Evolutionary conservation across 1,140 invertebrate genomes (phyloP).

Genomic region (Anastrepha obliqua): DNA sequence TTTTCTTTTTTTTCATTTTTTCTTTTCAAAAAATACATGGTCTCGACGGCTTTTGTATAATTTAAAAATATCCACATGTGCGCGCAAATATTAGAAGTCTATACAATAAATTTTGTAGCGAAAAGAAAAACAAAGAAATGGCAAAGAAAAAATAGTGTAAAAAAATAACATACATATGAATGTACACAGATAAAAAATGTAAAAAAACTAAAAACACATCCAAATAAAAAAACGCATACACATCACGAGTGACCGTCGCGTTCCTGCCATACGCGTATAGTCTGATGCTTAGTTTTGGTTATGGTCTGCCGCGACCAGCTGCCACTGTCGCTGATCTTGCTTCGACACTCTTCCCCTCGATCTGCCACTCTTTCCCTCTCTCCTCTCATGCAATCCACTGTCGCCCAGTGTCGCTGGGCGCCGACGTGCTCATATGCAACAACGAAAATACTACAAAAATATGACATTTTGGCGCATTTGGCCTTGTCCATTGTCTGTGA

Average conservation of each 20-base stretch:
- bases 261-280: neutral
- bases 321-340: neutral
- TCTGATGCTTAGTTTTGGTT: neutral
- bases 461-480: neutral
- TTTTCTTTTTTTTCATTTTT: no score
- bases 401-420: neutral
- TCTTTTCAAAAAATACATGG: neutral
- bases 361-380: neutral
- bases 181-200: neutral
- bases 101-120: neutral
- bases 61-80: constrained; percentile 16
- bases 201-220: neutral
- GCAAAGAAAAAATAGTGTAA: neutral
- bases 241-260: neutral
- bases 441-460: neutral
- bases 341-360: neutral
- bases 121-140: neutral
- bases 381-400: neutral
- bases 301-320: neutral
- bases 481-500: neutral
- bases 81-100: neutral
- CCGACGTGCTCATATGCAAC: neutral
- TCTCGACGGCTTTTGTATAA: neutral
- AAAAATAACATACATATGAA: neutral
- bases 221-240: neutral